Base-by-base conservation (phyloP, 2,113 vertebrate species). In the Lophius piscatorius region DNA sequence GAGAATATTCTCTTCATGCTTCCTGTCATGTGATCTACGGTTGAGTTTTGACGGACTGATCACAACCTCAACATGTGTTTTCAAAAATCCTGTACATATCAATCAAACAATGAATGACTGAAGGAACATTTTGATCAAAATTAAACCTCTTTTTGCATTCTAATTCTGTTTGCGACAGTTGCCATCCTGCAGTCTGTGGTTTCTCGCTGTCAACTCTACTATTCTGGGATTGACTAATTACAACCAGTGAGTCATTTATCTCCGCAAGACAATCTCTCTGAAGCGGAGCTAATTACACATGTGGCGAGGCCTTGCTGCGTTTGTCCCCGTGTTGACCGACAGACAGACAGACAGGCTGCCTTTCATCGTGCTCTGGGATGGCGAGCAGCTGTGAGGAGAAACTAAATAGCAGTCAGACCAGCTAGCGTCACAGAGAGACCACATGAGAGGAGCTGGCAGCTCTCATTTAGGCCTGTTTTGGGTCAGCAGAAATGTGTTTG, bases 281-380 rank as follows among this genome's bases (percentile, higher is more conserved):
- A 78, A 78, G 72, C 71, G 23, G 70, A 46, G 60, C 59, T 87
- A 85, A 90, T 87, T 88, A 75, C 74, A 85, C 79, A 80, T 82
- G 82, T 70, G 80, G 84, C 50, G 11, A 70, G 71, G 61, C 68
- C 51, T 66, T 67, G 76, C 24, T 68, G 83, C 73, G 77, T 80
- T 79, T 71, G 63, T 60, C 65, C 58, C 76, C 23, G 26, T 42
- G 76, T 31, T 80, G 82, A 88, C 72, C 71, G 50, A 52, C 46
- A 69, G 28, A 26, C 63, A 49, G 40, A 87, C 70, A 71, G 50
- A 52, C 46, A 69, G 28, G 33, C 63, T 33, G 33, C 62, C 82
- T 90, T 90, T 91, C 84, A 91, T 91, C 86, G 76, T 38, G 54
- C 58, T 41, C 3, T 42, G 71, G 75, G 81, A 86, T 90, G 81